Evolutionary conservation across 2,797 vertebrate species (phyloP).

Genomic region (Anabas testudineus): DNA sequence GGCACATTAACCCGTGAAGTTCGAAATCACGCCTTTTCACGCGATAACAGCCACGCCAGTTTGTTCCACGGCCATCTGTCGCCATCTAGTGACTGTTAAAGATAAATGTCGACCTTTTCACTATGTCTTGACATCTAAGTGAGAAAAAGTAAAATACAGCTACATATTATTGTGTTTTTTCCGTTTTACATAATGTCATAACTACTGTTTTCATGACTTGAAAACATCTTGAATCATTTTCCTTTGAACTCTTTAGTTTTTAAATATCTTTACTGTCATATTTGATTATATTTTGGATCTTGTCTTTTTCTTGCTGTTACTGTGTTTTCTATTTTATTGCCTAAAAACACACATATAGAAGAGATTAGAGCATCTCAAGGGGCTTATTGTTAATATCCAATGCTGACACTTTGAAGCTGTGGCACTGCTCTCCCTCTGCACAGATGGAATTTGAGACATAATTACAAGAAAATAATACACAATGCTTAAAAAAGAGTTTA

Average conservation of each 20-base stretch:
- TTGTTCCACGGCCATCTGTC: background rate
- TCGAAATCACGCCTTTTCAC: background rate
- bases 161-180: too few relatives aligned
- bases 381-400: background rate
- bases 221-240: too few relatives aligned
- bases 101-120: background rate
- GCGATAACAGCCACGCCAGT: background rate
- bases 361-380: background rate
- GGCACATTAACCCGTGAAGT: fast-evolving
- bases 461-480: background rate
- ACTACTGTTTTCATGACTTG: too few relatives aligned
- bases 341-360: background rate
- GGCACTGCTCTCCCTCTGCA: background rate
- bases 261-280: background rate
- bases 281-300: background rate
- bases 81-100: constrained; percentile 38
- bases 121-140: background rate
- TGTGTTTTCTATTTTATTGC: background rate
- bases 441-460: background rate
- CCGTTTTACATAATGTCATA: too few relatives aligned
- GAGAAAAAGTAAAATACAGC: background rate
- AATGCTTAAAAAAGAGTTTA: constrained; percentile 16
- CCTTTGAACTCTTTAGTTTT: background rate
- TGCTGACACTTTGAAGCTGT: background rate
- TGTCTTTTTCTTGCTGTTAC: too few relatives aligned